A percentile compares a stretch with the other conserved stretches of the same genome.
Conservation (phyloP, 2,888 invertebrate genomes). For the Pyrocoelia pectoralis region DNA sequence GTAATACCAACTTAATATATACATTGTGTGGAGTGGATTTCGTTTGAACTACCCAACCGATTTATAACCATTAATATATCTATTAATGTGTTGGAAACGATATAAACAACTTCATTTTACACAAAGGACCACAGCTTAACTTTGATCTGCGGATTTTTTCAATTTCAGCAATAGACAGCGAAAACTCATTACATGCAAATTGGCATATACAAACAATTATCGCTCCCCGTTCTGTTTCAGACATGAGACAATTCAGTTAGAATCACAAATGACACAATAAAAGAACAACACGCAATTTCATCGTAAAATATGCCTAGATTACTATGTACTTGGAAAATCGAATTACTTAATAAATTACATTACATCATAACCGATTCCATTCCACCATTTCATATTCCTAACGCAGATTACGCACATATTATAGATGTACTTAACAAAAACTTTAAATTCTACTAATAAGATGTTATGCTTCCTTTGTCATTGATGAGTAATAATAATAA, state of each 20-base stretch:
- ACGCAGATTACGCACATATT: too few species aligned
- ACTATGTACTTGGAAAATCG: slow-evolving; percentile 55
- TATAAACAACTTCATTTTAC: slow-evolving; percentile 23
- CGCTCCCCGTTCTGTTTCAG: slow-evolving; percentile 56
- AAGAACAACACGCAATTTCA: slow-evolving; percentile 44
- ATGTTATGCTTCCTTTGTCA: too few species aligned
- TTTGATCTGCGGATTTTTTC: background rate
- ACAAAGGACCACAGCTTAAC: slow-evolving; percentile 8
- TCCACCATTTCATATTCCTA: background rate
- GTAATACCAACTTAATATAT: slow-evolving; percentile 54
- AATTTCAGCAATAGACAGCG: slow-evolving; percentile 1
- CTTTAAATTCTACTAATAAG: too few species aligned
- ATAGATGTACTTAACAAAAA: too few species aligned
- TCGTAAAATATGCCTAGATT: slow-evolving; percentile 52
- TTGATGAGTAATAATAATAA: too few species aligned
- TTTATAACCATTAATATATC: slow-evolving; percentile 22
- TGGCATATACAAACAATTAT: slow-evolving; percentile 61
- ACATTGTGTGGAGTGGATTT: slow-evolving; percentile 32
- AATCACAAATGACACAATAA: slow-evolving; percentile 58
- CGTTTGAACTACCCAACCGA: slow-evolving; percentile 21
- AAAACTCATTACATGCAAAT: slow-evolving; percentile 58
- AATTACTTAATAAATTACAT: slow-evolving; percentile 45
- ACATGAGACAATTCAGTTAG: slow-evolving; percentile 60
- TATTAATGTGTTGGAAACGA: slow-evolving; percentile 25
- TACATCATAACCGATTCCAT: background rate